Conservation (phyloP, 2,888 invertebrate genomes). For the Clitarchus hookeri region DNA sequence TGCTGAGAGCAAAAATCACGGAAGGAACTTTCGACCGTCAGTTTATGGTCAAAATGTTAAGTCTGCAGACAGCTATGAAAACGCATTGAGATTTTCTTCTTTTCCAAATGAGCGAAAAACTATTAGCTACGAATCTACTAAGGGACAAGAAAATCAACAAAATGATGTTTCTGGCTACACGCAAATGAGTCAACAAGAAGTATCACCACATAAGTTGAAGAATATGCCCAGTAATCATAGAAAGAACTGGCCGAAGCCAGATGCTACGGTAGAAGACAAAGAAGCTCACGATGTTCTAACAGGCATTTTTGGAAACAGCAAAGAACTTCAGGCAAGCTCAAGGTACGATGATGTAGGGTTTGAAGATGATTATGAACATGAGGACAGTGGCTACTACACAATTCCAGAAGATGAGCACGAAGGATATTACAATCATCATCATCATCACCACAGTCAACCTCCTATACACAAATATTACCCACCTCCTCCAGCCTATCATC, state of each 20-base stretch:
- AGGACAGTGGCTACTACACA: background rate
- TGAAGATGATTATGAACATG: background rate
- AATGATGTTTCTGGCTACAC: background rate
- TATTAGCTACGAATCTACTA: background rate
- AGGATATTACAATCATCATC: conserved; percentile 20
- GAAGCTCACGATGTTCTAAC: background rate
- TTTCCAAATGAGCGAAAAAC: background rate
- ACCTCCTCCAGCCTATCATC: conserved; percentile 22
- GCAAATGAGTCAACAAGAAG: background rate
- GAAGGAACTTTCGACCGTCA: background rate
- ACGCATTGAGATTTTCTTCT: background rate
- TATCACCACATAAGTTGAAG: background rate
- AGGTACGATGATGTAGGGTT: conserved; percentile 11
- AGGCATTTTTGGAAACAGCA: background rate
- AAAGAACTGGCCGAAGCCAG: background rate
- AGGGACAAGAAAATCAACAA: background rate
- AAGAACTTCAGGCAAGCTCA: conserved; percentile 17
- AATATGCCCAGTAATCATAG: background rate
- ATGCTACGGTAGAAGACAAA: background rate
- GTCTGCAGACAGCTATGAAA: background rate
- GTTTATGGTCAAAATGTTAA: background rate
- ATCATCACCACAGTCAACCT: conserved; percentile 25
- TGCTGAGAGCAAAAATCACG: background rate
- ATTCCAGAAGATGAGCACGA: background rate
- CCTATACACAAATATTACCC: conserved; percentile 16